Conservation (phyloP, 2,797 vertebrate genomes). For the Champsocephalus gunnari region DNA sequence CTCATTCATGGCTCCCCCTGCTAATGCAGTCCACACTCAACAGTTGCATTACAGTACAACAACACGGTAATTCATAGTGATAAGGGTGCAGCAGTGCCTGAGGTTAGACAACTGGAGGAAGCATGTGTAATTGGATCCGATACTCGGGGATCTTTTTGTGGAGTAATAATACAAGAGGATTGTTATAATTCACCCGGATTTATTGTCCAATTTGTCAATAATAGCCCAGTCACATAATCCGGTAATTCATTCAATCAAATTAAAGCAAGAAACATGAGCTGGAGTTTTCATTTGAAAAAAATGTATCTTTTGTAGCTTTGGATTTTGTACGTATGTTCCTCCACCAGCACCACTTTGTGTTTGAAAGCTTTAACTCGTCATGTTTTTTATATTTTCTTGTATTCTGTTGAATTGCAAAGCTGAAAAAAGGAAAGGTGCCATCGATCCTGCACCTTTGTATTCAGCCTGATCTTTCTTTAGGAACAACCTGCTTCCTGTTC, state of each 20-base stretch:
- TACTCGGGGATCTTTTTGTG: constrained; percentile 15
- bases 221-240: background rate
- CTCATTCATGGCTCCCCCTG: constrained; percentile 46
- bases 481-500: constrained; percentile 31
- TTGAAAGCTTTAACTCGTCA: constrained; percentile 15
- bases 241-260: background rate
- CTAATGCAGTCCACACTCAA: constrained; percentile 51
- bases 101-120: constrained; percentile 40
- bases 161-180: constrained; percentile 23
- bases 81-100: constrained; percentile 52
- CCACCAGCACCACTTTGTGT: background rate
- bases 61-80: constrained; percentile 62
- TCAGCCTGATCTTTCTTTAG: background rate
- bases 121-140: constrained; percentile 50
- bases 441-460: constrained; percentile 25
- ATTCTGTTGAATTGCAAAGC: constrained; percentile 33
- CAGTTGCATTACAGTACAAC: constrained; percentile 57
- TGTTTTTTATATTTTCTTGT: constrained; percentile 30
- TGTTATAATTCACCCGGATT: constrained; percentile 13
- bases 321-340: background rate
- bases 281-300: background rate
- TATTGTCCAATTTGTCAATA: constrained; percentile 27
- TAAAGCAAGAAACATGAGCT: background rate
- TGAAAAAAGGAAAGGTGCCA: constrained; percentile 21
- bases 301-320: background rate